Conservation (phyloP, 2,888 invertebrate species). For the Dolichopus griseipennis region DNA sequence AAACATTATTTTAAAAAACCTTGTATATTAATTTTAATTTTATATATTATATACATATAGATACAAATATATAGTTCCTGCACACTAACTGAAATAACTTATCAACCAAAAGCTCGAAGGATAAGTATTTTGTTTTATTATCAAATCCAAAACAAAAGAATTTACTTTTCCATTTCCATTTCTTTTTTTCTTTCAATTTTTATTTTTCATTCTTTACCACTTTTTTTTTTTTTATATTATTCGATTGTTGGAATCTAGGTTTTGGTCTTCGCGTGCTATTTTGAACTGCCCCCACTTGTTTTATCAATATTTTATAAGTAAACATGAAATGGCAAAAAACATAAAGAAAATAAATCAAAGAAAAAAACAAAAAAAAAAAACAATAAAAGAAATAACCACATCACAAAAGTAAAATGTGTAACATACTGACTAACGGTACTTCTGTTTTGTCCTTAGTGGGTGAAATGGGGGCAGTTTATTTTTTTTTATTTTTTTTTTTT, state of each 20-base stretch:
- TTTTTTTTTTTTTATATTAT: not conserved
- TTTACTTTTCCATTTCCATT: too few species aligned
- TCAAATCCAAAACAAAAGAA: too few species aligned
- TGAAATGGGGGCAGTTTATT: not conserved
- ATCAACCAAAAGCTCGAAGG: too few species aligned
- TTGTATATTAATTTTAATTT: too few species aligned
- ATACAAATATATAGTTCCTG: too few species aligned
- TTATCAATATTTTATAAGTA: not conserved
- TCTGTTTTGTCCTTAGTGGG: not conserved
- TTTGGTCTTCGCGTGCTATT: constrained; percentile 5
- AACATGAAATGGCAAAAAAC: too few species aligned
- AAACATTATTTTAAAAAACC: too few species aligned
- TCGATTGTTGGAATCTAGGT: not conserved
- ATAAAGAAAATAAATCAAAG: not conserved
- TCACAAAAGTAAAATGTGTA: not conserved
- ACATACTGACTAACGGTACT: not conserved
- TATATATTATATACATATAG: too few species aligned
- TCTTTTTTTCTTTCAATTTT: too few species aligned
- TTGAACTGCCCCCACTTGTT: constrained; percentile 1
- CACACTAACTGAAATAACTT: too few species aligned
- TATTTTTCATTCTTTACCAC: too few species aligned
- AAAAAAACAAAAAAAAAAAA: not conserved
- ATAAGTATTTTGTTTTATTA: too few species aligned
- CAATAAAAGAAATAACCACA: not conserved
- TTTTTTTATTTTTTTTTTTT: not conserved